phyloP scores from a whole-genome alignment of 1,140 invertebrate genomes.

The Drosophila funebris region DNA sequence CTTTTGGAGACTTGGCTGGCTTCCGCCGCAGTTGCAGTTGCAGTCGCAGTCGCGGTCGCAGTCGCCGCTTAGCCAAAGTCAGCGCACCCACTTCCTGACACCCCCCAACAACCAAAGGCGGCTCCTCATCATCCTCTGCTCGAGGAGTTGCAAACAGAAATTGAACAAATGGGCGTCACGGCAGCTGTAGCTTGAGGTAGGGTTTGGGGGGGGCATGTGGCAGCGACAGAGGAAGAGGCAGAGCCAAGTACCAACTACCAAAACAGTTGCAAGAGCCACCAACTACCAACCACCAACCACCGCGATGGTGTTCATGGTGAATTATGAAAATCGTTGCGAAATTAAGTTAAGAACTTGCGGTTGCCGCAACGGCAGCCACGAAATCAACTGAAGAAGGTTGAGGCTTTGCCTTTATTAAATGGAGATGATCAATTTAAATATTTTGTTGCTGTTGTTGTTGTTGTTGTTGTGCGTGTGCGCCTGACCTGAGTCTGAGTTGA shows the following conservation, averaged over 20 bases:
- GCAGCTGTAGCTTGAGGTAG: constrained; percentile 15
- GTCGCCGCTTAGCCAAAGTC: constrained; percentile 37
- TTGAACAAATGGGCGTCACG: constrained; percentile 72
- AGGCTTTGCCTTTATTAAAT: constrained; percentile 76
- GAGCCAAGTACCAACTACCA: constrained; percentile 59
- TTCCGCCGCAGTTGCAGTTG: constrained; percentile 36
- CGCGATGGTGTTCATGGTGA: constrained; percentile 73
- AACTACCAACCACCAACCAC: constrained; percentile 25
- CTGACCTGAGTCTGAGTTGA: constrained; percentile 39
- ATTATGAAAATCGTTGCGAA: constrained; percentile 83
- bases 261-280: constrained; percentile 69
- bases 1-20: constrained; percentile 45
- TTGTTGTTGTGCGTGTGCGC: constrained; percentile 61
- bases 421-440: constrained; percentile 84
- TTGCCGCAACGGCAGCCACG: constrained; percentile 26
- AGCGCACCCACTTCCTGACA: constrained; percentile 13
- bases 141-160: constrained; percentile 43
- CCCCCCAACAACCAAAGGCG: constrained; percentile 9
- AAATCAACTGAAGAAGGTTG: constrained; percentile 18
- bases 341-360: constrained; percentile 75
- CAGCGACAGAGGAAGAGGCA: constrained; percentile 15
- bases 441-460: constrained; percentile 46
- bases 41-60: constrained; percentile 25
- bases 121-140: constrained; percentile 19
- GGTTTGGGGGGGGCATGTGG: not conserved